Evolutionary conservation across 2,113 vertebrate genomes (phyloP).

Genomic region (Forbesichthys agassizii): DNA sequence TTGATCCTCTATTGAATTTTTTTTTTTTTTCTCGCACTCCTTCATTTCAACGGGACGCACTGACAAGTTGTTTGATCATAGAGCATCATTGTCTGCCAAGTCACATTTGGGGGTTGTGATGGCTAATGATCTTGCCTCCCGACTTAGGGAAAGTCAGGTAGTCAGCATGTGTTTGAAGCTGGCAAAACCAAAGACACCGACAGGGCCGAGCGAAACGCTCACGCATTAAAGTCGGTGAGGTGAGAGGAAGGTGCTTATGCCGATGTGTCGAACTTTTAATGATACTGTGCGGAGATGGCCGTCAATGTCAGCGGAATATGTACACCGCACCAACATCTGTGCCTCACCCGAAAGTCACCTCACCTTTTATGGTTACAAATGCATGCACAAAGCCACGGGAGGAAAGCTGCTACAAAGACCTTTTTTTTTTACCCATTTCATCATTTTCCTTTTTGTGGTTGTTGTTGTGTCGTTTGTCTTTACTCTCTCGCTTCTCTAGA

Average conservation of each 20-base stretch:
- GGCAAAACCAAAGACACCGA: slow-evolving; percentile 74
- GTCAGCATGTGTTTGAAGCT: slow-evolving; percentile 83
- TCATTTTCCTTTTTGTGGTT: too few relatives aligned
- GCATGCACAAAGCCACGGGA: slow-evolving; percentile 51
- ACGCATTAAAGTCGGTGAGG: slow-evolving; percentile 72
- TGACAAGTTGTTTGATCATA: slow-evolving; percentile 86
- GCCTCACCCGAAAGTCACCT: slow-evolving; percentile 35
- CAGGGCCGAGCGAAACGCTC: slow-evolving; percentile 70
- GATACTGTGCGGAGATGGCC: slow-evolving; percentile 54
- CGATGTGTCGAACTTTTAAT: slow-evolving; percentile 67
- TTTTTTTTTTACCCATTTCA: slow-evolving; percentile 52
- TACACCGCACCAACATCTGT: slow-evolving; percentile 32
- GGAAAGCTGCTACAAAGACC: slow-evolving; percentile 55
- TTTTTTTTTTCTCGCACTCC: slow-evolving; percentile 71
- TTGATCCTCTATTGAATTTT: slow-evolving; percentile 87
- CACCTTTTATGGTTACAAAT: slow-evolving; percentile 49
- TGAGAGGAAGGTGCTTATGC: slow-evolving; percentile 61
- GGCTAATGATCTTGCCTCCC: slow-evolving; percentile 82
- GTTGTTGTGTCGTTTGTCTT: slow-evolving; percentile 37
- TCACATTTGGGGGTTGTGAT: slow-evolving; percentile 80
- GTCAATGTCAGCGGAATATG: slow-evolving; percentile 64
- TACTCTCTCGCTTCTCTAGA: slow-evolving; percentile 26
- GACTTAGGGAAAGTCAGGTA: slow-evolving; percentile 78
- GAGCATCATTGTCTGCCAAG: slow-evolving; percentile 82
- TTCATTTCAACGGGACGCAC: slow-evolving; percentile 79